Base-by-base conservation (phyloP, 2,113 vertebrate species). In the Ifrita kowaldi region DNA sequence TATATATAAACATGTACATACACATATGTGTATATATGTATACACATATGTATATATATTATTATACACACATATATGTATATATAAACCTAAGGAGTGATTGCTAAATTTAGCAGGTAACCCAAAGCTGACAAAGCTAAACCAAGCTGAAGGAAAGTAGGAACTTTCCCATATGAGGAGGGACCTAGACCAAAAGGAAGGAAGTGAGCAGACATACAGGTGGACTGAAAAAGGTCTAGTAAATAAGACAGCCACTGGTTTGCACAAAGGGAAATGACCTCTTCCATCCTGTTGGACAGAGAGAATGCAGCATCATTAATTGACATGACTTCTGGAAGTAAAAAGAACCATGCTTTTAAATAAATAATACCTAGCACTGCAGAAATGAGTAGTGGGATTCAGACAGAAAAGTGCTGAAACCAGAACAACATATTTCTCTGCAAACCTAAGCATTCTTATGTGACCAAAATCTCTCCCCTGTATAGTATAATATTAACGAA, bases 61-160 rank as follows among this genome's bases (percentile, higher is more conserved):
- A n/a, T n/a, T n/a, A n/a, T n/a, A n/a, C n/a, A 49, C 4, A 49
- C 2, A 41, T 6, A 7, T 11, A 5, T 16, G 3, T 55, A 32
- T 17, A 10, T 14, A 24, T 12, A 57, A 59, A 55, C 14, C 27
- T 24, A 39, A 63, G 80, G 67, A 59, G 7, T 7, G 33, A 78
- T 30, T 52, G 30, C 32, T 78, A 56, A 35, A 63, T 63, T 84
- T 77, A 64, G 23, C 68, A 90, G 30, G 22, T 32, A 86, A 63
- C 24, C 37, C 33, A n/a, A 59, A 86, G 37, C 15, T 23, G 35
- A 71, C 52, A 52, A 67, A 59, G 12, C 5, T 56, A 59, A 90
- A 57, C 18, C 69, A 71, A 71, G 16, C 44, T 84, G 46, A 81
- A 75, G 56, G 20, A 47, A 67, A 86, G 52, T 0, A 49, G 32